Base-by-base conservation (phyloP, 2,113 vertebrate species). In the Rhea americana region DNA sequence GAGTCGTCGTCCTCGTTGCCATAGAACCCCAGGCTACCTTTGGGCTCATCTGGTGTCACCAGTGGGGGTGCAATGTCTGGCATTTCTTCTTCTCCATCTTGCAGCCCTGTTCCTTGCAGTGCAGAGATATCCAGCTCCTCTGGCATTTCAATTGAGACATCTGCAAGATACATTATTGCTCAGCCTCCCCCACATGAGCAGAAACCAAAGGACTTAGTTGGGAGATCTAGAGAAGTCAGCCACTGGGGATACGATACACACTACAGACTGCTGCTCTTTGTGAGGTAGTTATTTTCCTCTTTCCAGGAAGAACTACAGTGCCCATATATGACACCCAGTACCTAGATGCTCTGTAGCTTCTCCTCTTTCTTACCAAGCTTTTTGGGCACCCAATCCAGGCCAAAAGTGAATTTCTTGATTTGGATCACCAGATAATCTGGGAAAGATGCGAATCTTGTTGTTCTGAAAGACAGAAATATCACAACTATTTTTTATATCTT, bases 1-100 rank as follows among this genome's bases (percentile, higher is more conserved):
- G 99, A 99, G 99, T 99, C 99, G 98, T 99, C 99, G 97, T 99
- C 99, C 97, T 99, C 99, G 99, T 98, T 99, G 99, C 99, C 98
- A 98, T 99, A 98, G 99, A 97, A 99, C 98, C 99, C 99, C 99
- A 99, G 99, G 99, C 99, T 99, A 99, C 99, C 99, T 99, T 99
- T 99, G 98, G 99, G 99, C 98, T 99, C 99, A 37, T 99, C 99
- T 97, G 99, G 99, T 96, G 99, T 99, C 98, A 99, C 99, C 95
- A 99, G 98, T 81, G 99, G 99, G 25, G 99, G 99, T 56, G 99
- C 99, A 70, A 99, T 99, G 97, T 99, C 99, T 63, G 99, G 99
- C 91, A 99, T 98, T 96, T 99, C 99, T 96, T 99, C 99, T 97
- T 99, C 99, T 67, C 98, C 99, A 0, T 98, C 98, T 93, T 99